Conservation (phyloP, 35 echinoderm and acorn worm species). For the Lytechinus variegatus region DNA sequence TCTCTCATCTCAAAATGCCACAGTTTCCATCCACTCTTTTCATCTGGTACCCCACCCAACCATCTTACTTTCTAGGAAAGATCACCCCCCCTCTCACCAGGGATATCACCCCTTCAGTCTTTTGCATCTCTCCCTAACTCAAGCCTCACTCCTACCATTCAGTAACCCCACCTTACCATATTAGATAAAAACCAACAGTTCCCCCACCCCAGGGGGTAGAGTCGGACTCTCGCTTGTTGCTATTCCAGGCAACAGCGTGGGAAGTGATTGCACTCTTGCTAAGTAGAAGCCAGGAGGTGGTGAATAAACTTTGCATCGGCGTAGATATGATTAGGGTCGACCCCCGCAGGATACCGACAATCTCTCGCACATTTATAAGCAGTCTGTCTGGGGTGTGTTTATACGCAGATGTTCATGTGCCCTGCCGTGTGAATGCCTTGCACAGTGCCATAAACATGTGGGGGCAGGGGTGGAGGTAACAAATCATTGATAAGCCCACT, state of each 20-base stretch:
- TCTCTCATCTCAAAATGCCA: no score
- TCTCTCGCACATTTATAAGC: conserved; percentile 12
- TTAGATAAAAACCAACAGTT: neutral
- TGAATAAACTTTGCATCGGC: conserved; percentile 1
- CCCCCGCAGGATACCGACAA: neutral
- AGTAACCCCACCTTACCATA: neutral
- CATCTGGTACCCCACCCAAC: neutral
- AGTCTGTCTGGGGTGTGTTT: conserved; percentile 11
- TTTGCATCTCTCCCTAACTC: neutral
- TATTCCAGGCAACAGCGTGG: conserved; percentile 8
- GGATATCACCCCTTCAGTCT: no score
- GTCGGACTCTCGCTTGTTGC: neutral
- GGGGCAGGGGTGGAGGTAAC: no score
- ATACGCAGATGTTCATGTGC: neutral
- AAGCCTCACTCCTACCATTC: neutral
- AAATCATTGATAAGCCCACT: no score
- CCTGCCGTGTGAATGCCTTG: neutral
- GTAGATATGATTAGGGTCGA: neutral
- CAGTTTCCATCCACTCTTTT: no score
- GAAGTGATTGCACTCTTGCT: neutral
- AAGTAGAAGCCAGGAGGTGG: neutral
- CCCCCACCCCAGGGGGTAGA: neutral
- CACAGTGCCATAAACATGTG: no score
- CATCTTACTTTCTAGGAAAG: no score
- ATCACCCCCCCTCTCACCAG: no score